phyloP scores from a whole-genome alignment of 2,888 invertebrate genomes.

The Ophion ventricosus region DNA sequence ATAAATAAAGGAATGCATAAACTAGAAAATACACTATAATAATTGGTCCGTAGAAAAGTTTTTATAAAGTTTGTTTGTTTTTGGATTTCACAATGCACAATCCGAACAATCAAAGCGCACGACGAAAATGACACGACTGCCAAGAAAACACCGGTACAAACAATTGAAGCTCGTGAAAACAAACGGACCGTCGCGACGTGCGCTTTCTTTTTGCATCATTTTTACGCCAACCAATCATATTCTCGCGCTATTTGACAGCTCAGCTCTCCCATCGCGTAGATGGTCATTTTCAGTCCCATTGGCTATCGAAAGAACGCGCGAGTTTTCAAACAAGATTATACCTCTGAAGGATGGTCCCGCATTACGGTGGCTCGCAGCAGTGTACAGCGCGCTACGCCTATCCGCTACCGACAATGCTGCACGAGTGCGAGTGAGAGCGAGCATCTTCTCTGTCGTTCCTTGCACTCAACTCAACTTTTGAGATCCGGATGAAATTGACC shows the following conservation, averaged over 20 bases:
- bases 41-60: not conserved
- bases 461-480: not conserved
- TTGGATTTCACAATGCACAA: not conserved
- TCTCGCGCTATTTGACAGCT: not conserved
- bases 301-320: no score
- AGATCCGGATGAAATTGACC: not conserved
- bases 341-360: no score
- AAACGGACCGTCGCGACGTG: not conserved
- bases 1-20: not conserved
- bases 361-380: no score
- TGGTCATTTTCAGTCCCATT: not conserved
- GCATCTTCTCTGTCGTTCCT: not conserved
- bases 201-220: no score
- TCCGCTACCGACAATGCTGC: not conserved
- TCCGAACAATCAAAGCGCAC: not conserved
- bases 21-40: not conserved
- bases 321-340: no score
- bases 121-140: constrained; percentile 1
- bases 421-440: constrained; percentile 3
- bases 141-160: not conserved
- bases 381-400: not conserved
- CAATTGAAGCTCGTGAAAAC: no score
- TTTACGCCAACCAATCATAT: not conserved
- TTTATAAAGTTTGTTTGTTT: not conserved
- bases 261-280: not conserved